Evolutionary conservation across 2,888 invertebrate genomes (phyloP).

Genomic region (Gymnocheta viridis): DNA sequence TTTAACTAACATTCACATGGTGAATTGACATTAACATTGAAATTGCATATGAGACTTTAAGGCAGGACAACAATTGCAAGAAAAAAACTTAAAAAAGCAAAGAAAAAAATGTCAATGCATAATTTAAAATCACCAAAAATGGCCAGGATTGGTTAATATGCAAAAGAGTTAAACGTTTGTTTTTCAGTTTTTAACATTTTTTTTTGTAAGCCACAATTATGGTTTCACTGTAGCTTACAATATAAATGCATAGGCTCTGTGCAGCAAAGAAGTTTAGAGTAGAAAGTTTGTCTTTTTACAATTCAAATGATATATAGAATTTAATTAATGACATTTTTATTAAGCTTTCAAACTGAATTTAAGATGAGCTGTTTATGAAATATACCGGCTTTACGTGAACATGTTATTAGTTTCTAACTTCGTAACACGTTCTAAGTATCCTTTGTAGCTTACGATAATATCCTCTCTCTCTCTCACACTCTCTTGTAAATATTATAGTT

Average conservation of each 20-base stretch:
- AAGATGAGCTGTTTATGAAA: background rate
- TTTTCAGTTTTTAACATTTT: background rate
- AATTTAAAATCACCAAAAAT: slow-evolving; percentile 65
- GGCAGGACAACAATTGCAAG: slow-evolving; percentile 45
- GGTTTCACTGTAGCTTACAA: background rate
- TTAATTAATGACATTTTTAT: slow-evolving; percentile 13
- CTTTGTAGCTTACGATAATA: too few species aligned
- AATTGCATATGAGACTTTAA: slow-evolving; percentile 45
- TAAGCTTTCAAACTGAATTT: background rate
- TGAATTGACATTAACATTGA: slow-evolving; percentile 67
- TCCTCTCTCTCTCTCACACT: background rate
- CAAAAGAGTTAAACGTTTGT: slow-evolving; percentile 51
- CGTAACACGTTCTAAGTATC: too few species aligned
- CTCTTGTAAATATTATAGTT: background rate
- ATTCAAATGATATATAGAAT: slow-evolving; percentile 18
- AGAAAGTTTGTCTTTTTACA: slow-evolving; percentile 4
- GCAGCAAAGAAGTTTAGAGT: background rate
- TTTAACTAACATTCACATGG: slow-evolving; percentile 27
- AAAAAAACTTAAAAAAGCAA: background rate
- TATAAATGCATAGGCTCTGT: background rate
- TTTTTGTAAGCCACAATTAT: slow-evolving; percentile 1
- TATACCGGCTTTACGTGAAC: too few species aligned
- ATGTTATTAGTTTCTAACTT: too few species aligned
- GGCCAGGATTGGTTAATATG: slow-evolving; percentile 64
- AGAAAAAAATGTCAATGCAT: slow-evolving; percentile 53